These are phyloP conservation scores for Periplaneta americana DNA, from an alignment of 1,140 invertebrate genomes.

Conservation along the genomic window DNA sequence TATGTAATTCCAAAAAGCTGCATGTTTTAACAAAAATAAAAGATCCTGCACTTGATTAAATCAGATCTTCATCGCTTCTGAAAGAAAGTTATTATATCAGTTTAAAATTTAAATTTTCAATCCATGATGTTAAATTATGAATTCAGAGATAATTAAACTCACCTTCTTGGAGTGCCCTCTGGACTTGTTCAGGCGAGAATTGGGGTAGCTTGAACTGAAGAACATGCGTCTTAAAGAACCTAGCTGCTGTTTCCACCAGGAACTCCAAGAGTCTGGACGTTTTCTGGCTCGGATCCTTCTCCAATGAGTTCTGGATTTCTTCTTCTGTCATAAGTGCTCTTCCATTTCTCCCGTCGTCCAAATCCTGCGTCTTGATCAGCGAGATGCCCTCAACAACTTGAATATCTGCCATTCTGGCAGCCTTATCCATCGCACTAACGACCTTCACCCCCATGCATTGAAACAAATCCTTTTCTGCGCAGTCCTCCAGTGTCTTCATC, in stretches of 20 bases:
- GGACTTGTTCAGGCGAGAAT: conserved; percentile 42
- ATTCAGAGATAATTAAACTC: too few relatives aligned
- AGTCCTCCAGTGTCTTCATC: conserved; percentile 33
- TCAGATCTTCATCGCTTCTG: too few relatives aligned
- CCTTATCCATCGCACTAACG: conserved; percentile 46
- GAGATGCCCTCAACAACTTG: conserved; percentile 49
- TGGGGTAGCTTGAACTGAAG: conserved; percentile 52
- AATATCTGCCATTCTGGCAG: conserved; percentile 48
- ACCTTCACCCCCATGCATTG: conserved; percentile 53
- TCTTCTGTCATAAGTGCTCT: conserved; percentile 44
- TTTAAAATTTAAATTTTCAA: too few relatives aligned
- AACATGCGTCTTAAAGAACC: conserved; percentile 52
- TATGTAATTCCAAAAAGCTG: too few relatives aligned
- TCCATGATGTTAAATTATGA: too few relatives aligned
- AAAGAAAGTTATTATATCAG: too few relatives aligned
- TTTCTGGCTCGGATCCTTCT: conserved; percentile 42
- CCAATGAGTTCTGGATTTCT: conserved; percentile 43
- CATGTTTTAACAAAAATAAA: too few relatives aligned
- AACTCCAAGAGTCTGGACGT: conserved; percentile 44
- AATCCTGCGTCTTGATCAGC: conserved; percentile 41
- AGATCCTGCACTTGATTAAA: too few relatives aligned
- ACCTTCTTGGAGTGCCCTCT: conserved; percentile 57
- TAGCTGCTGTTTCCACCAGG: conserved; percentile 44
- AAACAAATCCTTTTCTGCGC: conserved; percentile 34
- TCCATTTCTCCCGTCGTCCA: conserved; percentile 32